Evolutionary conservation across 2,888 invertebrate species (phyloP).

Genomic region (Mesorhabditis belari): DNA sequence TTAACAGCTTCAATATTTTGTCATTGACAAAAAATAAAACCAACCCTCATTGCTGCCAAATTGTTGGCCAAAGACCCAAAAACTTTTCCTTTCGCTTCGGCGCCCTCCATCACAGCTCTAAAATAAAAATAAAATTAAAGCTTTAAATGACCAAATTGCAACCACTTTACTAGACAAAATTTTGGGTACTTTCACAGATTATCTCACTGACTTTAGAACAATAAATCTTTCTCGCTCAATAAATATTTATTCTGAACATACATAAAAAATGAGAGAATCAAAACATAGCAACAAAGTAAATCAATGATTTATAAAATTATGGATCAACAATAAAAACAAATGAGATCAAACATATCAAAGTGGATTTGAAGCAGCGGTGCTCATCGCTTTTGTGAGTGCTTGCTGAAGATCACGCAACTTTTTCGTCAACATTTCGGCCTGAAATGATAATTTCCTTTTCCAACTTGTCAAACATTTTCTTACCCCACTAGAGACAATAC

Average conservation of each 20-base stretch:
- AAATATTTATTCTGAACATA: no score
- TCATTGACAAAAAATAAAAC: no score
- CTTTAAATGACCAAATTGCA: neutral
- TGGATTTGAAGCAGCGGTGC: neutral
- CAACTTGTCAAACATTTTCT: no score
- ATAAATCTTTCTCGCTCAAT: no score
- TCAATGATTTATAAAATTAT: neutral
- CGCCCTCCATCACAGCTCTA: neutral
- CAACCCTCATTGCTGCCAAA: neutral
- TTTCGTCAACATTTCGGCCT: neutral
- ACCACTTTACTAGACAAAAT: no score
- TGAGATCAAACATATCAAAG: neutral
- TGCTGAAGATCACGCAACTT: neutral
- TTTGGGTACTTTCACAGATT: no score
- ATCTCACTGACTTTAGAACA: no score
- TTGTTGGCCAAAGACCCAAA: neutral
- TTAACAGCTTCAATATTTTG: no score
- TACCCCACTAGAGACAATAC: conserved; percentile 90
- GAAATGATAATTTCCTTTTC: no score
- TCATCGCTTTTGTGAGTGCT: neutral
- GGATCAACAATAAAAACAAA: neutral
- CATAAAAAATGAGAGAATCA: no score
- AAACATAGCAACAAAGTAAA: no score
- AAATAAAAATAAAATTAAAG: neutral
- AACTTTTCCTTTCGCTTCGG: neutral